Conservation (phyloP, 2,888 invertebrate species). For the Agonopterix arenella region DNA sequence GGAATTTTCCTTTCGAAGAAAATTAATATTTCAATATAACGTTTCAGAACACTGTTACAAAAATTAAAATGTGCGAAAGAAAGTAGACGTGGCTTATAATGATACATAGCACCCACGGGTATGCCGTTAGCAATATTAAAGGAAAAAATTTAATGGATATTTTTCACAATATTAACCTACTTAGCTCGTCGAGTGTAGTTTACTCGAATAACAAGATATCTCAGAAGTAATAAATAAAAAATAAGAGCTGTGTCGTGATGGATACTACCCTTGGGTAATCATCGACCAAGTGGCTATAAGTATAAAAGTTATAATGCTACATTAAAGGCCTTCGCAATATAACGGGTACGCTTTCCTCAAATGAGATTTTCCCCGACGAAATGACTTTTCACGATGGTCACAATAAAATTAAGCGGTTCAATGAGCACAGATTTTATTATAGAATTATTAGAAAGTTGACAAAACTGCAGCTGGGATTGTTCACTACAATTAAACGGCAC, state of each 20-base stretch:
- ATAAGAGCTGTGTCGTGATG: conserved; percentile 48
- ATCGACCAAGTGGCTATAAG: conserved; percentile 25
- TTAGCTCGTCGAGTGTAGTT: background rate
- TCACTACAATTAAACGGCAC: too few relatives aligned
- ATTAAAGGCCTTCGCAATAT: conserved; percentile 18
- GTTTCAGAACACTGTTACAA: too few relatives aligned
- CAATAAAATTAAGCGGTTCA: conserved; percentile 11
- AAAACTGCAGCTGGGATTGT: too few relatives aligned
- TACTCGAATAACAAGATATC: conserved; percentile 21
- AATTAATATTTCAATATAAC: too few relatives aligned
- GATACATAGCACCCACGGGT: too few relatives aligned
- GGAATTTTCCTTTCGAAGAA: too few relatives aligned
- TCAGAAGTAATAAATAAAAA: conserved; percentile 52
- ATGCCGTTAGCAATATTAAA: too few relatives aligned
- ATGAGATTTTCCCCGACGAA: conserved; percentile 26
- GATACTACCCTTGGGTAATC: conserved; percentile 63
- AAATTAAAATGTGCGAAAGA: too few relatives aligned
- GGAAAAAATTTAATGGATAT: too few relatives aligned
- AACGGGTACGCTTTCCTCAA: conserved; percentile 28
- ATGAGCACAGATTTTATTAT: background rate
- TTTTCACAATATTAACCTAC: background rate
- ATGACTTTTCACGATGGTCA: conserved; percentile 20
- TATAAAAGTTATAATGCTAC: conserved; percentile 4
- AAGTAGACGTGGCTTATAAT: too few relatives aligned
- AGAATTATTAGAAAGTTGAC: background rate